These are phyloP conservation scores for Notocelia uddmanniana DNA, from an alignment of 2,888 invertebrate species.

Conservation along the genomic window DNA sequence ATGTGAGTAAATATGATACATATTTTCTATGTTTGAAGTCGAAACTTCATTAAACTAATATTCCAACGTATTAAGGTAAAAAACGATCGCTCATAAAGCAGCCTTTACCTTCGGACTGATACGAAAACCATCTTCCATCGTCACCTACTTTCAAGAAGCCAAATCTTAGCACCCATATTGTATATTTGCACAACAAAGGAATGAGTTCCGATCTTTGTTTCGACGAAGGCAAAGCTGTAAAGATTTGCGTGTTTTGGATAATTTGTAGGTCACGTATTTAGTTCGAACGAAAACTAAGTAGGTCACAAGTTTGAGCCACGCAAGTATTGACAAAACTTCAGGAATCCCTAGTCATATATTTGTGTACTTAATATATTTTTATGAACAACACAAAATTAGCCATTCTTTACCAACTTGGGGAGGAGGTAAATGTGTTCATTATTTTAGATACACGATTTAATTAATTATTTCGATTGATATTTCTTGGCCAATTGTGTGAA, in stretches of 20 bases:
- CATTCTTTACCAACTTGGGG: neutral
- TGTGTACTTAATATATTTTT: neutral
- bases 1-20: too few relatives aligned
- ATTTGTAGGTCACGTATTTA: slow-evolving; percentile 56
- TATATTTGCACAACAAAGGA: slow-evolving; percentile 40
- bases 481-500: too few relatives aligned
- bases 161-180: slow-evolving; percentile 41
- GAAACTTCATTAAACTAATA: neutral
- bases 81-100: neutral
- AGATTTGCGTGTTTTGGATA: slow-evolving; percentile 37
- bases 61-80: neutral
- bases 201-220: slow-evolving; percentile 29
- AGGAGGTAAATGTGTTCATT: neutral
- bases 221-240: slow-evolving; percentile 28
- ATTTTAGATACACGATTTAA: neutral
- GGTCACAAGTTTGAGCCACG: slow-evolving; percentile 63
- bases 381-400: neutral
- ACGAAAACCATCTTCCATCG: slow-evolving; percentile 61
- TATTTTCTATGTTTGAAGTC: neutral
- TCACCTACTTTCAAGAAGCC: slow-evolving; percentile 54
- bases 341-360: neutral
- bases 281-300: slow-evolving; percentile 58
- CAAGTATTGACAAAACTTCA: slow-evolving; percentile 67
- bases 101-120: slow-evolving; percentile 51
- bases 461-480: neutral